Evolutionary conservation across 2,888 invertebrate genomes (phyloP), one percentile per base, ranked within the genome.

Genomic region (Scrobipalpa costella): DNA sequence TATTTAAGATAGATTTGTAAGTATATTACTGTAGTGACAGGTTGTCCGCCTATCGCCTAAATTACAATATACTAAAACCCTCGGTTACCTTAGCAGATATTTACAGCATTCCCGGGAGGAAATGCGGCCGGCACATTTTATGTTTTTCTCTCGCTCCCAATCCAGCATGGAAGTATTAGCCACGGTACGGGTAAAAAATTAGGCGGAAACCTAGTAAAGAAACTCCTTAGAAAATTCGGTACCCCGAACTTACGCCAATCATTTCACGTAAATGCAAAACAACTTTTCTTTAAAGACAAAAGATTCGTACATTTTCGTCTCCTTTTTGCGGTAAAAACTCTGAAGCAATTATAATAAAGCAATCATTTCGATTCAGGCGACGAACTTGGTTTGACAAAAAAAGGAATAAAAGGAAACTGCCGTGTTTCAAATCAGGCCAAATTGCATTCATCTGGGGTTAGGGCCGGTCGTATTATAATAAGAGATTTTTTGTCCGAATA

Each of bases 371-470:
- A 58, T 64, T 64, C 64, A 62, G 44, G 13, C 47, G 19, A 47
- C 61, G 57, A 49, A 57, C 47, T 44, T 34, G 34, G 27, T 61
- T 61, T 52, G 36, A 47, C 21, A 61, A 64, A 50, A 64, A 55
- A 15, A 58, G 40, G 59, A 36, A 62, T 59, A 62, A 65, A 65
- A 57, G 61, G 55, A 60, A 57, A 77, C 77, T 80, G 77, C 76
- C 78, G 73, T 74, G 79, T 83, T 82, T 79, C 77, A 78, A 84
- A 84, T 82, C 81, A 81, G 78, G 77, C 74, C 74, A 81, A 85
- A 86, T 86, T 86, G 81, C 84, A 81, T 83, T 84, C 77, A 80
- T 81, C 78, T 78, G 75, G 74, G 81, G 79, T 79, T 73, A 71
- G 79, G 76, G 71, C 73, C 70, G 73, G 44, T 2, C 47, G 33